Percentiles rank a stretch among this genome's conserved stretches.
phyloP scores from a whole-genome alignment of 2,113 vertebrate genomes.

The Pseudolaguvia tuberculata region DNA sequence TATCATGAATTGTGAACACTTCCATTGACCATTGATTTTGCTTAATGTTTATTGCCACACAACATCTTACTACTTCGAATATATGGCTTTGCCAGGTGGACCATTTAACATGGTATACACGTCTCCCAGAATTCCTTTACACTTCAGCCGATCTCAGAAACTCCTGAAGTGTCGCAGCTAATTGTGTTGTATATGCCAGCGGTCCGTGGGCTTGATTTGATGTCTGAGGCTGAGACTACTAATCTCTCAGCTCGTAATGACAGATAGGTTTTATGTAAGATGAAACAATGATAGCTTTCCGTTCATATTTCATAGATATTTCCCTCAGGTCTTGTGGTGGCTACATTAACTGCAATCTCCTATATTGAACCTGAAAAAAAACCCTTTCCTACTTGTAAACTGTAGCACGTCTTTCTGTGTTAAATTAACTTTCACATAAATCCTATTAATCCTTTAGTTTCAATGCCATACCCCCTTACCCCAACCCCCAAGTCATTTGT shows the following conservation, averaged over 20 bases:
- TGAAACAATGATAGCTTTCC: slow-evolving; percentile 20
- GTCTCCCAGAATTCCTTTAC: no score
- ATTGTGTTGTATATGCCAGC: no score
- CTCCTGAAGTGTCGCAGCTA: no score
- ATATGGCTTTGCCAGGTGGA: no score
- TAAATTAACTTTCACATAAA: slow-evolving; percentile 37
- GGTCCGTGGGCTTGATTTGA: slow-evolving; percentile 8
- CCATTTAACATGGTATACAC: no score
- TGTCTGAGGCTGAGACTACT: neutral
- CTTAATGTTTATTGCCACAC: no score
- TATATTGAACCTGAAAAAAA: slow-evolving; percentile 25
- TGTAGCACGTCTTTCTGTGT: slow-evolving; percentile 23
- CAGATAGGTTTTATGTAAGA: slow-evolving; percentile 40
- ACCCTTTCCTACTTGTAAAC: slow-evolving; percentile 34
- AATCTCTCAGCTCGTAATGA: slow-evolving; percentile 27
- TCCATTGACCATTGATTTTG: no score
- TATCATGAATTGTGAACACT: no score
- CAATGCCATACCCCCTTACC: neutral
- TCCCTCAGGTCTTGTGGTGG: slow-evolving; percentile 29
- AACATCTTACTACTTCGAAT: no score
- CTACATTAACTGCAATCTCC: slow-evolving; percentile 22
- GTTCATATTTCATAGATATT: slow-evolving; percentile 40
- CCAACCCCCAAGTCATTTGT: neutral
- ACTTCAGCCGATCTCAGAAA: no score
- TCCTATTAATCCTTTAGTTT: slow-evolving; percentile 24